Evolutionary conservation across 2,888 invertebrate species (phyloP), one percentile per base, ranked within the genome.

Genomic region (Timema podura): DNA sequence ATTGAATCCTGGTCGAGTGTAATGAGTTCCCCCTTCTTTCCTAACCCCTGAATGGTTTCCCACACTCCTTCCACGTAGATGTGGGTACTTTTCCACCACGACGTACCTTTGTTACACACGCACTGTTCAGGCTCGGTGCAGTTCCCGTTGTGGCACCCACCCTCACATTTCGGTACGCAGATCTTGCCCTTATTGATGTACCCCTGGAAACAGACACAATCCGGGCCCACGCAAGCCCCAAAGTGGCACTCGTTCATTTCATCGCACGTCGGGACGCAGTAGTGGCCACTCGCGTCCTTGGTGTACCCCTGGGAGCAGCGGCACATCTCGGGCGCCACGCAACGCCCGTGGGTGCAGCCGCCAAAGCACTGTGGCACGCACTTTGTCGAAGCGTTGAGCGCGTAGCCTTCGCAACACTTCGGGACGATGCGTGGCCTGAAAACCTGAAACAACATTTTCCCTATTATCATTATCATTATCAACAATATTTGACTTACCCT

Each of bases 321-420:
- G 73, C 92, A 92, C 49, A 83, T 83, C 0, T 84, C 84, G 64
- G 86, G 83, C 0, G 84, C 81, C 73, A 86, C 82, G 74, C 90
- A 90, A 2, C 84, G 82, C 0, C 90, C 90, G 73, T 90, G 86
- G 72, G 87, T 83, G 75, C 90, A 90, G 0, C 88, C 88, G 15
- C 88, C 85, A 0, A 89, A 89, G 71, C 90, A 90, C 0, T 88
- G 88, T 2, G 89, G 84, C 0, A 88, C 81, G 74, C 90, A 90
- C 9, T 3, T 45, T 13, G 61, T 61, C 44, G 61, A 45, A 6
- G 61, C 44, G 44, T 61, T 61, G 5, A 30, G 15, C 30, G 3
- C 44, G 44, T 61, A 61, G 61, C 61, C 61, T 10, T 8, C 6
- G 44, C 61, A 61, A 45, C 61, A 61, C 44, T 45, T 45, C 9